These are phyloP conservation scores for Ophthalmolycus amberensis DNA, from an alignment of 2,113 vertebrate genomes.

Conservation along the genomic window DNA sequence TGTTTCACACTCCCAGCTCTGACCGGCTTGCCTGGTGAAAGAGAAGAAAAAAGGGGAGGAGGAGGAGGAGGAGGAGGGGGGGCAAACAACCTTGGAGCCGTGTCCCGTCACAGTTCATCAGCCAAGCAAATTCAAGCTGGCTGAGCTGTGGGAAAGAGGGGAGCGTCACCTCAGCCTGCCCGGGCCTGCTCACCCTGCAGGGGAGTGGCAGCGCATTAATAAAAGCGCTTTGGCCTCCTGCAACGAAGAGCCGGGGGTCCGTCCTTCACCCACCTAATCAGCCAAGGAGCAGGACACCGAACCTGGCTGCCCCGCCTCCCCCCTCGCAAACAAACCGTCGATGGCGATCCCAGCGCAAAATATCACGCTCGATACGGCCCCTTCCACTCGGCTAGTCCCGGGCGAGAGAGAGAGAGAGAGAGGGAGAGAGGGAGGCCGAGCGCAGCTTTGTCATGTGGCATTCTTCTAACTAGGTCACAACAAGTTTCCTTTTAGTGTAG, in stretches of 20 bases:
- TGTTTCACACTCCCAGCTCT: slow-evolving; percentile 47
- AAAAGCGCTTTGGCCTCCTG: slow-evolving; percentile 42
- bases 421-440: slow-evolving; percentile 62
- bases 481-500: slow-evolving; percentile 80
- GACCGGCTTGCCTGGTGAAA: slow-evolving; percentile 31
- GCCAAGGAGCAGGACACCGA: slow-evolving; percentile 58
- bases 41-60: neutral
- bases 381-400: slow-evolving; percentile 74
- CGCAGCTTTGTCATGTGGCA: slow-evolving; percentile 70
- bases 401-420: slow-evolving; percentile 61
- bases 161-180: slow-evolving; percentile 68
- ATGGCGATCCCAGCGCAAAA: slow-evolving; percentile 61
- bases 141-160: slow-evolving; percentile 63
- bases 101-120: slow-evolving; percentile 74
- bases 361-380: slow-evolving; percentile 45
- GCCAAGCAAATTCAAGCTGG: slow-evolving; percentile 69
- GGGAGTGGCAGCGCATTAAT: slow-evolving; percentile 70
- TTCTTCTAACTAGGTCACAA: slow-evolving; percentile 82
- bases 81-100: slow-evolving; percentile 77
- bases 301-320: slow-evolving; percentile 38
- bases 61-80: neutral
- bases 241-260: slow-evolving; percentile 21
- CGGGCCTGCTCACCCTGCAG: slow-evolving; percentile 61
- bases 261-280: slow-evolving; percentile 75
- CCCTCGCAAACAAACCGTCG: slow-evolving; percentile 55